Percentiles rank a stretch among this genome's conserved stretches.
Evolutionary conservation across 2,888 invertebrate species (phyloP).

Genomic region (Heliothis peltigera): DNA sequence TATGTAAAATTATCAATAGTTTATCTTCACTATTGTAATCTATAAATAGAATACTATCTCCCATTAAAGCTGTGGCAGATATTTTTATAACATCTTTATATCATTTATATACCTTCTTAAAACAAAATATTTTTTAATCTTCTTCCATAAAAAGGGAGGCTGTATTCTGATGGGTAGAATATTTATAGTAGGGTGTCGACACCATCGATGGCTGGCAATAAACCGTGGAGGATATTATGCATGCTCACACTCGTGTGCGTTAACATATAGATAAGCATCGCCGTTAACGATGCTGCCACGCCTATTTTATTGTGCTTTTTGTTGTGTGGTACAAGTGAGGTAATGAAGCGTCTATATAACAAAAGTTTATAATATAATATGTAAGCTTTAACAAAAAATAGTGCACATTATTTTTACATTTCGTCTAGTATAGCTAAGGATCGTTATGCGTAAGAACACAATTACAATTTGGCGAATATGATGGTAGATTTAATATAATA

Average conservation of each 20-base stretch:
- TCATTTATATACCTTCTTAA: neutral
- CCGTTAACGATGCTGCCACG: slow-evolving; percentile 68
- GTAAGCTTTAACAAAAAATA: no score
- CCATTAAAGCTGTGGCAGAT: no score
- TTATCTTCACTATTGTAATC: no score
- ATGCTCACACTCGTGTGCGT: slow-evolving; percentile 54
- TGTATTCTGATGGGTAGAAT: slow-evolving; percentile 3
- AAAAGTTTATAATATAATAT: neutral
- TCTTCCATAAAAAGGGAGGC: neutral
- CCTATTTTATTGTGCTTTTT: slow-evolving; percentile 67
- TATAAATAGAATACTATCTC: no score
- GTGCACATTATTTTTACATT: no score
- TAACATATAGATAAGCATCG: slow-evolving; percentile 70
- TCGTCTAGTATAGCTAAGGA: no score
- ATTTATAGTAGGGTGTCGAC: slow-evolving; percentile 25
- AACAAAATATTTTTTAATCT: slow-evolving; percentile 21
- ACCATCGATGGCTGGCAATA: slow-evolving; percentile 31
- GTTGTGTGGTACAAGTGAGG: slow-evolving; percentile 32
- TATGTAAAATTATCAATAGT: no score
- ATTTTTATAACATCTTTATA: no score
- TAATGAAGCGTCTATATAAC: slow-evolving; percentile 27
- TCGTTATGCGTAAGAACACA: no score
- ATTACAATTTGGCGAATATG: no score
- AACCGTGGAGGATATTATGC: slow-evolving; percentile 40
- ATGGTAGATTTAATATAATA: no score